Conservation (phyloP, 2,113 vertebrate genomes). For the Muscicapa adusta region DNA sequence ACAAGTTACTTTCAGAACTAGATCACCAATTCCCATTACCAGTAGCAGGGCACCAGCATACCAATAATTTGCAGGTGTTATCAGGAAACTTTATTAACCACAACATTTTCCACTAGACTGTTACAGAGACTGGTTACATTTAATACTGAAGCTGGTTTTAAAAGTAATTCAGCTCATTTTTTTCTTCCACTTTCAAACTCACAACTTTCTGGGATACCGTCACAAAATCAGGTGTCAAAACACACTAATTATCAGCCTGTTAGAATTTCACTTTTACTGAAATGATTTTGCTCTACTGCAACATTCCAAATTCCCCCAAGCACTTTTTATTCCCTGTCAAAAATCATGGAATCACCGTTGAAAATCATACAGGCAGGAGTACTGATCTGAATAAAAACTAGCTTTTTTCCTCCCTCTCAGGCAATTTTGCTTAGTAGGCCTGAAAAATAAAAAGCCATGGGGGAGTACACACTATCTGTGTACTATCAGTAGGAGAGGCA, state of each 20-base stretch:
- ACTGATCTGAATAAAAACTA: slow-evolving; percentile 18
- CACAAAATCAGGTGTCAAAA: slow-evolving; percentile 9
- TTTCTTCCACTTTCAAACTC: neutral
- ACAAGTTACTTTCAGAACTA: neutral
- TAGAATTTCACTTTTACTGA: neutral
- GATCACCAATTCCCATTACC: neutral
- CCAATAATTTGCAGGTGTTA: neutral
- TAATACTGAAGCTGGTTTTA: neutral
- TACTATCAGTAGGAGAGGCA: neutral
- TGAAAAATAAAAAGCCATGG: neutral
- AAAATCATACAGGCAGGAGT: neutral
- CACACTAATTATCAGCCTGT: neutral
- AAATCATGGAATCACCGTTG: neutral
- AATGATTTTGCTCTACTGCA: neutral
- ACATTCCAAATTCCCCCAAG: neutral
- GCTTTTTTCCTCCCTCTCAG: neutral
- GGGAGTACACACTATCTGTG: no score
- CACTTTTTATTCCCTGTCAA: slow-evolving; percentile 38
- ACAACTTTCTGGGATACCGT: neutral
- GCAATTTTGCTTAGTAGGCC: no score
- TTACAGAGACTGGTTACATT: neutral
- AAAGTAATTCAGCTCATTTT: neutral
- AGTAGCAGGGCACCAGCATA: neutral
- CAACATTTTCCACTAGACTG: neutral
- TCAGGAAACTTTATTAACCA: neutral